Evolutionary conservation across 2,113 vertebrate genomes (phyloP).

Genomic region (Gallinago media): DNA sequence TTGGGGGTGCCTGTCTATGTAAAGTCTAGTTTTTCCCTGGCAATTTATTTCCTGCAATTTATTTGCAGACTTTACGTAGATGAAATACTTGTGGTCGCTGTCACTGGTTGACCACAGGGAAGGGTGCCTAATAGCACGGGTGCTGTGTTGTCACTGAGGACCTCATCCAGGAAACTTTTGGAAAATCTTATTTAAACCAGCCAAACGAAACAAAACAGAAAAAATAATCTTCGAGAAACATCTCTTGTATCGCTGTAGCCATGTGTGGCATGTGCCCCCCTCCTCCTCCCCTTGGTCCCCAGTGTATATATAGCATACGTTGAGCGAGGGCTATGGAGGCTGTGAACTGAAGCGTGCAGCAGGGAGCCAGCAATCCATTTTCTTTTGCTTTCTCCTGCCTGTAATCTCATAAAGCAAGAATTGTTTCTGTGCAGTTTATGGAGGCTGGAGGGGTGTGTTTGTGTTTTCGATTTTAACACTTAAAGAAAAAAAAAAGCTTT

Average conservation of each 20-base stretch:
- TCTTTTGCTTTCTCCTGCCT: neutral
- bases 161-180: neutral
- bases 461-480: neutral
- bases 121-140: neutral
- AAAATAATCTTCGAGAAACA: neutral
- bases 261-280: neutral
- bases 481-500: neutral
- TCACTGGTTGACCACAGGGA: neutral
- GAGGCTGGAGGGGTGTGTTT: neutral
- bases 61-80: neutral
- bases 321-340: neutral
- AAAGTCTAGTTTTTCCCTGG: neutral
- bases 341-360: neutral
- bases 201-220: neutral
- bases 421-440: neutral
- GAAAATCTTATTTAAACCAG: neutral
- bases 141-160: neutral
- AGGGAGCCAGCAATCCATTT: neutral
- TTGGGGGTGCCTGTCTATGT: neutral
- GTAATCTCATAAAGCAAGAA: neutral
- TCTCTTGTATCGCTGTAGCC: neutral
- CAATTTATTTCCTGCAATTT: neutral
- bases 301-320: neutral
- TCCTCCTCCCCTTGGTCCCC: neutral
- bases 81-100: slow-evolving; percentile 16